Evolutionary conservation across 2,888 invertebrate genomes (phyloP), one percentile per base, ranked within the genome.

Genomic region (Hanleya hanleyi): DNA sequence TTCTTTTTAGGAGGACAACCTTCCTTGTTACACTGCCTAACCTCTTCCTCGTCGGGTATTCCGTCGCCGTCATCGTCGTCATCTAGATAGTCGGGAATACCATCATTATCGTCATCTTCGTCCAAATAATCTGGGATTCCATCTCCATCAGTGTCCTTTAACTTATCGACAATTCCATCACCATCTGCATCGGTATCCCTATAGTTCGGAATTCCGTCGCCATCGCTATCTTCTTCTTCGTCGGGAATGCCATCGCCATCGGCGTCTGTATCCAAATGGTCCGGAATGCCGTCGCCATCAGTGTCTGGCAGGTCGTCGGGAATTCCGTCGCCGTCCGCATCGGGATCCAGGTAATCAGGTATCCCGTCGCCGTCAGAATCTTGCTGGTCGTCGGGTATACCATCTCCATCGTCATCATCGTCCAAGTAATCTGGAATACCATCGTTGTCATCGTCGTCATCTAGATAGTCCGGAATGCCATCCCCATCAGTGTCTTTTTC

Each of bases 221-320:
- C 77, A 29, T 78, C 78, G 67, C 72, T 73, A 15, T 76, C 74
- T 57, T 77, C 76, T 6, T 78, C 71, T 6, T 67, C 57, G 49
- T 82, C 73, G 35, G 78, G 80, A 47, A 80, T 80, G 6, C 83
- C 83, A 74, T 84, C 82, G 9, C 80, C 81, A 74, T 82, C 82
- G 62, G 61, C 79, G 26, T 77, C 75, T 49, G 83, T 76, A 70
- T 87, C 87, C 6, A 81, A 67, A 49, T 79, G 77, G 67, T 88
- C 87, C 6, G 87, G 87, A 68, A 88, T 87, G 1, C 89, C 89
- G 75, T 89, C 88, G 35, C 86, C 86, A 75, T 89, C 88, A 15
- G 78, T 79, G 71, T 88, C 88, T 26, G 80, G 78, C 0, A 72
- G 50, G 37, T 76, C 47, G 67, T 80, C 81, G 3, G 80, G 80